phyloP scores from a whole-genome alignment of 1,140 invertebrate species.

The Drosophila virilis region DNA sequence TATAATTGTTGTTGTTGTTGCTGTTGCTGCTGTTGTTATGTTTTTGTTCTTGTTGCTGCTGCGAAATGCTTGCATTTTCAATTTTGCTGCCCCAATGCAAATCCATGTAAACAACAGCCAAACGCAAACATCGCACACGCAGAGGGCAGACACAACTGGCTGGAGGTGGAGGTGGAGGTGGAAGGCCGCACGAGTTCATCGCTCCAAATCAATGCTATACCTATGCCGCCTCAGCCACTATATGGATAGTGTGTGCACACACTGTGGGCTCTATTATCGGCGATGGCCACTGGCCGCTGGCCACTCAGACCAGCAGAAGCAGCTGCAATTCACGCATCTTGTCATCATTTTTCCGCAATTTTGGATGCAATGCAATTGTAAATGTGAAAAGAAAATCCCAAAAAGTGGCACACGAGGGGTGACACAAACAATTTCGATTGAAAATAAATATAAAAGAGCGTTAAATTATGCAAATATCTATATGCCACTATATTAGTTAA shows the following conservation, averaged over 20 bases:
- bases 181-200: conserved; percentile 70
- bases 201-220: conserved; percentile 79
- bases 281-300: conserved; percentile 11
- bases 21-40: conserved; percentile 21
- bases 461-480: no score
- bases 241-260: not conserved
- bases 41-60: conserved; percentile 36
- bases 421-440: not conserved
- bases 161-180: conserved; percentile 28
- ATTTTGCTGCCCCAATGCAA: conserved; percentile 48
- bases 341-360: conserved; percentile 46
- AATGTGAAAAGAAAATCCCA: conserved; percentile 22
- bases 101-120: conserved; percentile 54
- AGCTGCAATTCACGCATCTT: conserved; percentile 36
- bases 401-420: conserved; percentile 4
- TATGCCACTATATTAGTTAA: no score
- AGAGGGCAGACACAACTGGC: conserved; percentile 14
- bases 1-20: conserved; percentile 32
- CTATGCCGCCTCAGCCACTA: conserved; percentile 14
- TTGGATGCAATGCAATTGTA: conserved; percentile 37
- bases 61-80: conserved; percentile 53
- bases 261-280: not conserved
- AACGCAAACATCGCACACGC: conserved; percentile 16
- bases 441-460: not conserved
- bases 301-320: conserved; percentile 11